Base-by-base conservation (phyloP, 2,888 invertebrate genomes). In the Ormyrus nitidulus region DNA sequence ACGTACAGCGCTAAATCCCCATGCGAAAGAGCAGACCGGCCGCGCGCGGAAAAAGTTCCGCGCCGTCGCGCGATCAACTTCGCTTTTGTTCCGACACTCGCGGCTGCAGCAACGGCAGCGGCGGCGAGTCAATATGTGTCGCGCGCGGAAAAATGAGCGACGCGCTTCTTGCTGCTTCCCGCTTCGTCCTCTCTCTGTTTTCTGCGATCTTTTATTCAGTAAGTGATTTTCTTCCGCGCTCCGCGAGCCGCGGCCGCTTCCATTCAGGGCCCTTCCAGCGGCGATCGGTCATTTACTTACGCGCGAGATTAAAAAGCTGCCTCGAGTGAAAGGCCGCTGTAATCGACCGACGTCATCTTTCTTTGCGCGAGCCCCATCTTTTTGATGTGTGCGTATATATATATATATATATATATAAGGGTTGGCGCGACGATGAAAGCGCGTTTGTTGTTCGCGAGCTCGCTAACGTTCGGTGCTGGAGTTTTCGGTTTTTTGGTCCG, bases 151-250 rank as follows among this genome's bases (percentile, higher is more conserved):
- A 11, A 53, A 11, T 11, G 11, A 59, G n/a, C 59, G 8, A 13
- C n/a, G 9, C 62, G 34, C 62, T 34, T 34, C 34, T 34, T 34
- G 44, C 11, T 62, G 34, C 11, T 19, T 8, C 10, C 62, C 58
- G 8, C 58, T 58, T 13, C n/a, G 6, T n/a, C 58, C 11, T 0
- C 62, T 44, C 34, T 44, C 44, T 11, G 59, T 68, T 51, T 75
- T 68, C 59, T 75, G 61, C 59, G 44, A 49, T 66, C 66, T 75
- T 58, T 75, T 75, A 75, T 75, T 75, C 75, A 75, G 75, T 75
- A 66, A 68, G 75, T 65, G 68, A 68, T 68, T 59, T 68, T 62
- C 62, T 72, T 68, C 44, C 58, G 51, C 51, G 62, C 7, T 6
- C 46, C n/a, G n/a, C 4, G 44, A 44, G n/a, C 11, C 13, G n/a